Base-by-base conservation (phyloP, 2,113 vertebrate species). In the Lates calcarifer region DNA sequence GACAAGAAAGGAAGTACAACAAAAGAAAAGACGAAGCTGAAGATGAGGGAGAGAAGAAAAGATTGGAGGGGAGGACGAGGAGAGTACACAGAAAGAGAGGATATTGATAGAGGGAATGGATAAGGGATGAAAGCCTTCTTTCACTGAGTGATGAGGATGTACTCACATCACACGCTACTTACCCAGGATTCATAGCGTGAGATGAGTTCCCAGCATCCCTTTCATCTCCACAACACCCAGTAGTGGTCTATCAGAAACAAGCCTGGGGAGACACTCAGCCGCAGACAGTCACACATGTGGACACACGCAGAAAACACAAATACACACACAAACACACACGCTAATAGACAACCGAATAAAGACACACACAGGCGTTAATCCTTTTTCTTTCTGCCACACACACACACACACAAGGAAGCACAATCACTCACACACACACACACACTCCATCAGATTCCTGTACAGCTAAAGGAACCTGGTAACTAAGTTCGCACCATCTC, bases 161-260 rank as follows among this genome's bases (percentile, higher is more conserved):
- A 76, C 88, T 92, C 85, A 75, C 89, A 92, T 94, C 88, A 91
- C 93, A 93, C 85, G 77, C 91, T 84, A 89, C 89, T 93, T 93
- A 92, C 93, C 91, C 93, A 93, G 84, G 87, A 92, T 94, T 92
- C 91, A 90, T 93, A 91, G 93, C 83, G 18, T 94, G 91, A 94
- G 93, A 94, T 92, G 92, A 94, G 90, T 92, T 94, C 93, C 92
- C 90, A 90, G 92, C 81, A 89, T 91, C 74, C 91, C 93, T 93
- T 93, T 93, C 92, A 94, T 94, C 90, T 94, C 89, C 74, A 71
- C 86, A 86, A 82, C 87, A 86, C 67, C 85, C 86, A 82, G 87
- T 81, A 84, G 86, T 88, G 81, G 88, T 92, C 89, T 76, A 89
- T 90, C 89, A 89, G 82, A 82, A 82, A 77, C 83, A 73, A 71